phyloP scores from a whole-genome alignment of 1,140 invertebrate genomes.

The Cotesia vestalis region DNA sequence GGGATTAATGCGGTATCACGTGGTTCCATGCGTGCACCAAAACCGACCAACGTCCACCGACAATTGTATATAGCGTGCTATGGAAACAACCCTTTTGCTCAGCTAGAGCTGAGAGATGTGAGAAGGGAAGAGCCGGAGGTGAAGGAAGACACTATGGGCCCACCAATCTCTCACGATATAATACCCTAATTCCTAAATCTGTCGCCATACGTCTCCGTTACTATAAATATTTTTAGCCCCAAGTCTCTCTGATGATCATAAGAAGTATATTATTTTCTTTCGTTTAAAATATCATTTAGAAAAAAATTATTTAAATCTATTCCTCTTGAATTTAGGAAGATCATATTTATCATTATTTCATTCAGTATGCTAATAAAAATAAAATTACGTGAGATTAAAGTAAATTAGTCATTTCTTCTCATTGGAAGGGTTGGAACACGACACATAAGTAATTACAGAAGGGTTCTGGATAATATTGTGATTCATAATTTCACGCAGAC shows the following conservation, averaged over 20 bases:
- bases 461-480: no score
- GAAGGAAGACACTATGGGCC: slow-evolving; percentile 26
- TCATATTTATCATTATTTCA: no score
- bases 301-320: no score
- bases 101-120: slow-evolving; percentile 12
- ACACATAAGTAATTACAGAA: no score
- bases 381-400: no score
- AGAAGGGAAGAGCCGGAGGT: slow-evolving; percentile 9
- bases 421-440: no score
- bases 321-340: no score
- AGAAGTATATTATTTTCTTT: no score
- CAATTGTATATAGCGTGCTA: neutral
- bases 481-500: no score
- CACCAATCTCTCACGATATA: slow-evolving; percentile 50
- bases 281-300: no score
- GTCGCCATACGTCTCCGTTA: slow-evolving; percentile 68
- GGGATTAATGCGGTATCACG: slow-evolving; percentile 60
- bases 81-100: slow-evolving; percentile 41
- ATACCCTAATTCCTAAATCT: slow-evolving; percentile 67
- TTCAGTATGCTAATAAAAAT: no score
- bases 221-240: slow-evolving; percentile 63
- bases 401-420: no score
- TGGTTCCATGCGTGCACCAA: slow-evolving; percentile 42
- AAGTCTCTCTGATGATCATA: slow-evolving; percentile 52
- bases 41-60: slow-evolving; percentile 24